Evolutionary conservation across 2,888 invertebrate genomes (phyloP), one percentile per base, ranked within the genome.

Genomic region (Ectropis crepuscularia): DNA sequence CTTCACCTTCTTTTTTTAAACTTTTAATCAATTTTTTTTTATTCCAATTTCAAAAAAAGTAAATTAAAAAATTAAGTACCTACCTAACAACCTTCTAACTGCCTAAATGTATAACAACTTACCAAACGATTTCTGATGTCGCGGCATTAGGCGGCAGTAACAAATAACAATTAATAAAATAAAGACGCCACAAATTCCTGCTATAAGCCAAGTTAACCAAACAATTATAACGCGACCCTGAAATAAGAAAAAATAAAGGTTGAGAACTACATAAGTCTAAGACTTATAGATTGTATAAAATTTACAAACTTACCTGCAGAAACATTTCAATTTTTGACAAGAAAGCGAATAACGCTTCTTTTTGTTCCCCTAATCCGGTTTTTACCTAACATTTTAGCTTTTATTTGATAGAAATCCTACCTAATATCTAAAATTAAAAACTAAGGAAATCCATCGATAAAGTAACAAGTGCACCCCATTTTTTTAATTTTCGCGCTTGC

Each of bases 131-230:
- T 95, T 95, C 87, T 95, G 95, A 80, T 95, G 94, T 71, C 94
- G 94, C 76, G 95, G 95, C 94, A 95, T 95, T 82, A 95, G 94
- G 92, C 95, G 95, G 85, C 95, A 95, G 85, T 95, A 94, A 88
- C 95, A 95, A 77, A 95, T 91, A 78, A 95, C 88, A 81, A 94
- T 88, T 73, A 95, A 94, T 82, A 95, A 93, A 83, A 95, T 90
- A 77, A 95, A 85, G 77, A 95, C 94, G 77, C 95, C 94, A 77
- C 95, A 94, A 76, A 95, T 91, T 68, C 95, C 95, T 66, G 95
- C 95, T 72, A 91, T 83, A 85, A 93, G 89, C 93, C 93, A 93
- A 83, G 90, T 90, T 81, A 92, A 90, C 92, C 93, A 93, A 89
- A 92, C 85, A 86, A 90, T 86, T 90, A 91, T 89, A 86, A 90